A percentile compares a stretch with the other conserved stretches of the same genome.
phyloP scores from a whole-genome alignment of 2,888 invertebrate genomes.

The Scaptomyza reducta region DNA sequence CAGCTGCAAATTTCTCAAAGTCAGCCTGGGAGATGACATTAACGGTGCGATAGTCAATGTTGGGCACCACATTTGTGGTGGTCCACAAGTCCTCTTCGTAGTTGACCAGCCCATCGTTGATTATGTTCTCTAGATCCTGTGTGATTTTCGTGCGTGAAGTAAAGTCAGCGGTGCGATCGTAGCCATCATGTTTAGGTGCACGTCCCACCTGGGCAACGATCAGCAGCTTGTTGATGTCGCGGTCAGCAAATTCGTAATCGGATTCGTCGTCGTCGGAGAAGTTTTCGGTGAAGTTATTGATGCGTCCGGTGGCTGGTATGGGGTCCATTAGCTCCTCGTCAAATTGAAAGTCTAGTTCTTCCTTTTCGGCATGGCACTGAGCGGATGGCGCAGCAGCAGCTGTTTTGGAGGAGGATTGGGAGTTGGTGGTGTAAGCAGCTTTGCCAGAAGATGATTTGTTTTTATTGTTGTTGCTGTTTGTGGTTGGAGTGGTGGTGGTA shows the following conservation, averaged over 20 bases:
- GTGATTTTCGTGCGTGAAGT: constrained; percentile 96
- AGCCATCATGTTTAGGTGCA: constrained; percentile 92
- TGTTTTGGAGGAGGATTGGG: constrained; percentile 80
- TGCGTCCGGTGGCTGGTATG: constrained; percentile 88
- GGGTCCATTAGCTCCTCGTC: constrained; percentile 96
- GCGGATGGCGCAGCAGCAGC: constrained; percentile 76
- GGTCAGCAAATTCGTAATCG: constrained; percentile 95
- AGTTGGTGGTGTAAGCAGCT: constrained; percentile 74
- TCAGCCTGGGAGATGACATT: constrained; percentile 94
- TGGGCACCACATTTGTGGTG: constrained; percentile 85
- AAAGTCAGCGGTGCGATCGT: constrained; percentile 96
- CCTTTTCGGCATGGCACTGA: constrained; percentile 86
- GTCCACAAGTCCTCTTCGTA: constrained; percentile 98
- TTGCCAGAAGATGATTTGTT: constrained; percentile 69
- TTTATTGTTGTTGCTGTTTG: constrained; percentile 40
- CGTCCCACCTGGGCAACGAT: constrained; percentile 94
- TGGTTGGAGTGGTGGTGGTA: constrained; percentile 15
- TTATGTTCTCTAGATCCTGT: constrained; percentile 96
- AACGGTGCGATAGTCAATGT: constrained; percentile 91
- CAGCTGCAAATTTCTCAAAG: constrained; percentile 91
- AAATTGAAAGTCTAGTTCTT: constrained; percentile 98
- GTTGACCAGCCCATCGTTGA: constrained; percentile 97
- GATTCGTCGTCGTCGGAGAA: constrained; percentile 92
- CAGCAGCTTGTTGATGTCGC: constrained; percentile 95
- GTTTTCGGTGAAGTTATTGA: constrained; percentile 90